These are phyloP conservation scores for Ichneumoninae sp. DNA, from an alignment of 2,888 invertebrate species.

Conservation along the genomic window DNA sequence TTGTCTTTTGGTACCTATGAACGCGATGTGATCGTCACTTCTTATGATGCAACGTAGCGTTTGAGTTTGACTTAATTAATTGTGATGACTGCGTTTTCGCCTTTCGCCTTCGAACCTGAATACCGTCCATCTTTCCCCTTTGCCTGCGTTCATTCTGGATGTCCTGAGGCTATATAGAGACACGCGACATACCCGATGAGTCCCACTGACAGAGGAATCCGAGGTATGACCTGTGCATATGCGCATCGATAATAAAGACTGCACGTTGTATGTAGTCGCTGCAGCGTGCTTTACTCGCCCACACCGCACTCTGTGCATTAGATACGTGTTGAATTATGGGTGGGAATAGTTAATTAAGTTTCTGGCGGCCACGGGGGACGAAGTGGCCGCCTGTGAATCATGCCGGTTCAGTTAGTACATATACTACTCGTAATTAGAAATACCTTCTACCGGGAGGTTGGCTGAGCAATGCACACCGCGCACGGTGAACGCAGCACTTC, in stretches of 20 bases:
- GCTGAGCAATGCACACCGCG: constrained; percentile 41
- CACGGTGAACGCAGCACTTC: constrained; percentile 32
- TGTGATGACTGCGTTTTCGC: not conserved
- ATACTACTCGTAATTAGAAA: constrained; percentile 76
- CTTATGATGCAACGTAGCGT: not conserved
- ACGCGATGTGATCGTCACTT: not conserved
- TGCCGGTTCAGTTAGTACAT: constrained; percentile 70
- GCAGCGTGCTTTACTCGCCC: constrained; percentile 12
- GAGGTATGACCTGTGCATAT: constrained; percentile 42
- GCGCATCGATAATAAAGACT: not conserved
- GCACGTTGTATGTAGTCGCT: not conserved
- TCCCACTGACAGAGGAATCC: constrained; percentile 6
- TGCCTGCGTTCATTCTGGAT: not conserved
- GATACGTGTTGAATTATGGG: constrained; percentile 74
- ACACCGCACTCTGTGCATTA: constrained; percentile 51
- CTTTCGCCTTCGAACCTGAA: not conserved
- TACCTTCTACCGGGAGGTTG: constrained; percentile 66
- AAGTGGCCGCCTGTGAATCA: constrained; percentile 76
- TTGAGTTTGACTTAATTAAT: not conserved
- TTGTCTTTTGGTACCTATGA: no score
- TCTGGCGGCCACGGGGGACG: constrained; percentile 76
- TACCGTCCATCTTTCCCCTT: not conserved
- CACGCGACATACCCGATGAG: not conserved
- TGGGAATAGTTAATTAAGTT: constrained; percentile 81
- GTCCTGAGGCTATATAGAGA: not conserved